Base-by-base conservation (phyloP, 2,113 vertebrate species). In the Cryptomyrus ogoouensis region DNA sequence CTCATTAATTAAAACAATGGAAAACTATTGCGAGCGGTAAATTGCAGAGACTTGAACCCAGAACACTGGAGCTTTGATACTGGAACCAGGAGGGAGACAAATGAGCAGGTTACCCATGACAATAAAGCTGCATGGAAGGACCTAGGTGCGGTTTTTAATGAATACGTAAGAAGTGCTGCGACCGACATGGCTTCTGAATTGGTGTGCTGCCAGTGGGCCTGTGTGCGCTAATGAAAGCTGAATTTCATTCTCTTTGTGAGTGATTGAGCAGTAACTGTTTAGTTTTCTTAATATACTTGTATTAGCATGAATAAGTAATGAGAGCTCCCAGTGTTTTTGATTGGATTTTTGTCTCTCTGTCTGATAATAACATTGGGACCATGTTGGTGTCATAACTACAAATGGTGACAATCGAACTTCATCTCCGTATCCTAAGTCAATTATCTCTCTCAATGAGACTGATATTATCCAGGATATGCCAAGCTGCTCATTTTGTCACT, bases 241-340 rank as follows among this genome's bases (percentile, higher is more conserved):
- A 94, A 96, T 94, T 96, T 98, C 97, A 98, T 98, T 98, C 96
- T 95, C 96, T 96, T 94, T 96, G 96, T 97, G 97, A 98, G 96
- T 98, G 98, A 99, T 98, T 97, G 97, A 98, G 97, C 91, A 92
- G 96, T 96, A 97, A 98, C 96, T 96, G 96, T 97, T 98, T 97
- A 97, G 97, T 97, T 98, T 97, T 97, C 97, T 98, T 99, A 98
- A 98, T 98, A 98, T 98, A 97, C 97, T 98, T 97, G 95, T 98
- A 98, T 99, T 98, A 98, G 96, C 97, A 97, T 98, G 97, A 97
- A 98, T 98, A 99, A 99, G 96, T 98, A 98, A 98, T 97, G 96
- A 97, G 96, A 91, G 92, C 96, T 96, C 96, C 96, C 94, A 96
- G 95, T 97, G 97, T 96, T 96, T 97, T 97, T 97, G 97, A 97